Base-by-base conservation (phyloP, 2,113 vertebrate genomes). In the Anguilla rostrata region DNA sequence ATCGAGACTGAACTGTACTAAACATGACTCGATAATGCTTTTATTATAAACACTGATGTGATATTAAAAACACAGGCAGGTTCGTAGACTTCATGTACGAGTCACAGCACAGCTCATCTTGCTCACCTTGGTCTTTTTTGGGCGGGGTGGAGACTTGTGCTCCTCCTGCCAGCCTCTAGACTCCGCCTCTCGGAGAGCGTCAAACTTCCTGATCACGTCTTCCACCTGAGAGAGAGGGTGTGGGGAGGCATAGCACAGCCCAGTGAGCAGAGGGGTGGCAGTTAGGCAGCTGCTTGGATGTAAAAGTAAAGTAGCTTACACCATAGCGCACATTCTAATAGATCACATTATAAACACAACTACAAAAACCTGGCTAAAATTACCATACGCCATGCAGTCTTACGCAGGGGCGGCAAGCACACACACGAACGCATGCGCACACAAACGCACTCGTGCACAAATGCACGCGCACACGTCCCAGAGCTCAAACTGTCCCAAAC, bases 121-220 rank as follows among this genome's bases (percentile, higher is more conserved):
- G 83, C 87, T 87, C 92, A 98, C 97, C 96, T 96, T 97, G 79
- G 83, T 41, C 91, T 90, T 96, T 87, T 93, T 95, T 86, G 89
- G 92, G 5, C 91, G 90, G 5, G 89, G 84, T 1, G 87, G 88
- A 8, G 90, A 87, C 29, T 92, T 92, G 39, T 85, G 86, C 82
- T 93, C 93, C 81, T 95, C 95, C 87, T 94, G 92, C 97, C 97
- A 98, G 0, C 91, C 91, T 2, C 93, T 94, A 40, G 93, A 92
- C 90, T 98, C 96, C 75, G 97, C 96, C 82, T 95, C 96, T 87
- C 91, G 95, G 66, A 99, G 91, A 43, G 95, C 91, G 5, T 90
- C 93, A 91, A 99, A 99, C 89, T 99, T 99, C 87, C 95, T 96
- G 78, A 94, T 91, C 84, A 99, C 96, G 53, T 99, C 97, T 91